phyloP scores from a whole-genome alignment of 2,888 invertebrate species.

The Drosophila barbarae region DNA sequence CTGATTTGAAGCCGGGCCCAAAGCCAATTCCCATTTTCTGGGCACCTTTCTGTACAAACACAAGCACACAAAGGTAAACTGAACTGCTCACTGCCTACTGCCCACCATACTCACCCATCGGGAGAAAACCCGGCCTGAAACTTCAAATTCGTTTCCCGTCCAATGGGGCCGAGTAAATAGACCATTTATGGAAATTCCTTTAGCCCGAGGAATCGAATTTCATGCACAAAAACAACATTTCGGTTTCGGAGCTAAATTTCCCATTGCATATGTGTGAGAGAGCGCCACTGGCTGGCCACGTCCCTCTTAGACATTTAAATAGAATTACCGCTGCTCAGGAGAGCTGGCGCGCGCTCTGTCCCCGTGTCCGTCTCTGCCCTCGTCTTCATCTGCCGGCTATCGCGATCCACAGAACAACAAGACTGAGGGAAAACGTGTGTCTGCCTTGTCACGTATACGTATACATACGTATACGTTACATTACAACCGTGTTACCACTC shows the following conservation, averaged over 20 bases:
- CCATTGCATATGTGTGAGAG: slow-evolving; percentile 34
- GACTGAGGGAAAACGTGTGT: slow-evolving; percentile 27
- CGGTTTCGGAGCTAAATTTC: slow-evolving; percentile 49
- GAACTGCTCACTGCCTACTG: not conserved
- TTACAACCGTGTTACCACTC: slow-evolving; percentile 1
- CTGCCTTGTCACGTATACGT: slow-evolving; percentile 3
- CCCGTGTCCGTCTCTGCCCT: not conserved
- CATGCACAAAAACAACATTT: slow-evolving; percentile 69
- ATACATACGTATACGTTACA: slow-evolving; percentile 6
- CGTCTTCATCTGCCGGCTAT: slow-evolving; percentile 45
- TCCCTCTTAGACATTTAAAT: slow-evolving; percentile 62
- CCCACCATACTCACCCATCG: not conserved
- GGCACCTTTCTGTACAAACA: slow-evolving; percentile 20
- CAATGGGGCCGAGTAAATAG: slow-evolving; percentile 42
- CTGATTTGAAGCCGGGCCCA: slow-evolving; percentile 7
- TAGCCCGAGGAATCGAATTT: slow-evolving; percentile 78
- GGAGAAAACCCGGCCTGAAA: not conserved
- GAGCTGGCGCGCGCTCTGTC: slow-evolving; percentile 12
- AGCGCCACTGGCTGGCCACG: slow-evolving; percentile 67
- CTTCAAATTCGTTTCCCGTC: not conserved
- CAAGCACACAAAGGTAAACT: slow-evolving; percentile 12
- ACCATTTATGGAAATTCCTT: slow-evolving; percentile 75
- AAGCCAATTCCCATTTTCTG: not conserved
- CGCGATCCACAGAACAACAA: slow-evolving; percentile 21
- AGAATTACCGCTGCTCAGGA: slow-evolving; percentile 55